Percentiles rank a stretch among this genome's conserved stretches.
These are phyloP conservation scores for Drosophila ambigua DNA, from an alignment of 1,140 invertebrate species.

Conservation along the genomic window DNA sequence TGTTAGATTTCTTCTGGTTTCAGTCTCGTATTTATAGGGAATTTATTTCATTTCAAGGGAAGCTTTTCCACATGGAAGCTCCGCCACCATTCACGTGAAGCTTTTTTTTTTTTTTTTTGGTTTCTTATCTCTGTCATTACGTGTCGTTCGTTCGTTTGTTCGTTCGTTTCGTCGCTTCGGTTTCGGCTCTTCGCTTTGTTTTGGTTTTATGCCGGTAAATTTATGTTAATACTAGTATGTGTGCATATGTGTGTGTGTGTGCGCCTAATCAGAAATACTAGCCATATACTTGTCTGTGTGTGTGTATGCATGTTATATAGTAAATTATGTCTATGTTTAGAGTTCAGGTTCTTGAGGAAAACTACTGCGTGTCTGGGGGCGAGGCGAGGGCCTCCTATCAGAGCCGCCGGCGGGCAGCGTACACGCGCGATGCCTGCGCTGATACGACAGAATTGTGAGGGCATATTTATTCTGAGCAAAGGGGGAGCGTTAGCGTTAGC, in stretches of 20 bases:
- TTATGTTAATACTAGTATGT: background rate
- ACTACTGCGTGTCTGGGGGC: slow-evolving; percentile 30
- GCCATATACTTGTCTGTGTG: slow-evolving; percentile 1
- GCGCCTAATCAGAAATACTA: slow-evolving; percentile 22
- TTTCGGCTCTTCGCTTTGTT: slow-evolving; percentile 25
- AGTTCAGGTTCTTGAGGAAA: slow-evolving; percentile 38
- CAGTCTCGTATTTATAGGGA: slow-evolving; percentile 61
- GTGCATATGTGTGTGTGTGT: background rate
- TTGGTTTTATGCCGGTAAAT: slow-evolving; percentile 39
- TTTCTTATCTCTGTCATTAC: slow-evolving; percentile 24
- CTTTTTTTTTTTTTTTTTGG: slow-evolving; percentile 10
- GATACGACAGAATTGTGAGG: slow-evolving; percentile 15
- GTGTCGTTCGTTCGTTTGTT: slow-evolving; percentile 1
- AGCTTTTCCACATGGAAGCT: slow-evolving; percentile 4
- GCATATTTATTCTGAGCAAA: background rate
- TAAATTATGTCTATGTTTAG: slow-evolving; percentile 33
- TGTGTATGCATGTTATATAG: background rate
- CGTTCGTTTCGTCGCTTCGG: background rate
- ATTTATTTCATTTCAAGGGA: background rate
- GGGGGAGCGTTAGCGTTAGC: too few species aligned
- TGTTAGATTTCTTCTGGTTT: slow-evolving; percentile 7
- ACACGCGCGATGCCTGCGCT: slow-evolving; percentile 15
- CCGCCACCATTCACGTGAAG: slow-evolving; percentile 14
- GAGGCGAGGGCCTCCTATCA: too few species aligned
- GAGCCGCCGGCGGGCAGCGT: background rate